A percentile compares a stretch with the other conserved stretches of the same genome.
Conservation (phyloP, 2,888 invertebrate species). For the Hirtodrosophila cameraria region DNA sequence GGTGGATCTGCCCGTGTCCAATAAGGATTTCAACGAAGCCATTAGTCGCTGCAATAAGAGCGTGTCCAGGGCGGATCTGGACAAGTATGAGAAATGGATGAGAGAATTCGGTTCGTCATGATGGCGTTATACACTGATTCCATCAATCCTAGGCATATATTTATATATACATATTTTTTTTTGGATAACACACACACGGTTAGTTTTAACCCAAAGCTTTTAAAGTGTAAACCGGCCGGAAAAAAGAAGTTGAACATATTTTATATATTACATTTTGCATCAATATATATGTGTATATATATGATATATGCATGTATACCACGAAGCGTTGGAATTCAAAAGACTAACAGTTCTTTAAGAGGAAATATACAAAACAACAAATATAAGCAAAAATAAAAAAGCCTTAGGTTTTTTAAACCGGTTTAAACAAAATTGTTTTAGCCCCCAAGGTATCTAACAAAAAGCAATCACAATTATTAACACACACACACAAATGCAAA, state of each 20-base stretch:
- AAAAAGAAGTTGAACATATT: slow-evolving; percentile 63
- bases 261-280: slow-evolving; percentile 70
- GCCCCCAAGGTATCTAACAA: not conserved
- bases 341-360: slow-evolving; percentile 76
- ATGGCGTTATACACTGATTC: slow-evolving; percentile 59
- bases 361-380: slow-evolving; percentile 17
- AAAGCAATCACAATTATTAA: slow-evolving; percentile 26
- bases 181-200: slow-evolving; percentile 49
- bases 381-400: slow-evolving; percentile 8
- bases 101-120: slow-evolving; percentile 92
- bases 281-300: slow-evolving; percentile 53
- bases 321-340: slow-evolving; percentile 70
- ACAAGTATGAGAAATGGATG: slow-evolving; percentile 99
- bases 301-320: slow-evolving; percentile 43
- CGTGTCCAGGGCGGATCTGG: slow-evolving; percentile 96
- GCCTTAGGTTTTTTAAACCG: not conserved
- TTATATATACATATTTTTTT: slow-evolving; percentile 44
- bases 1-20: slow-evolving; percentile 96
- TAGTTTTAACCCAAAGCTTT: slow-evolving; percentile 64
- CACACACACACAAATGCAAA: slow-evolving; percentile 1
- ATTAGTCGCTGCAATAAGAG: slow-evolving; percentile 97
- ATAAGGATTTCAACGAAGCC: slow-evolving; percentile 96
- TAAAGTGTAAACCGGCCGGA: slow-evolving; percentile 62
- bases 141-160: slow-evolving; percentile 48
- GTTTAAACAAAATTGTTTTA: slow-evolving; percentile 3